Conservation (phyloP, 2,888 invertebrate species). For the Cheilosia urbana region DNA sequence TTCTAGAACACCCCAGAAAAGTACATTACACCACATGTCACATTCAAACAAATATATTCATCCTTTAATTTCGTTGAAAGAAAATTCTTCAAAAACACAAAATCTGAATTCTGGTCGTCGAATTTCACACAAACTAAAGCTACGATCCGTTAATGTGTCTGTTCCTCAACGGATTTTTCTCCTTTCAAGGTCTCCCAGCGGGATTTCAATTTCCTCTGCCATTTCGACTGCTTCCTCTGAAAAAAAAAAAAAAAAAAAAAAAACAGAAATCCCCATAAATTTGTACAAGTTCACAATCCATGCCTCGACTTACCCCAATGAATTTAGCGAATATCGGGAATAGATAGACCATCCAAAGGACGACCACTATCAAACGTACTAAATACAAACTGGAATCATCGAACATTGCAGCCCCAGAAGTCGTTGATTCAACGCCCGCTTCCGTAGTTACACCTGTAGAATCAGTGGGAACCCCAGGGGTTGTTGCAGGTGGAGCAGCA, state of each 20-base stretch:
- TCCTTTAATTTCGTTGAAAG: too few species aligned
- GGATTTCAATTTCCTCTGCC: not conserved
- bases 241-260: not conserved
- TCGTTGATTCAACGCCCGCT: not conserved
- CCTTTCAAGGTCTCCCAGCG: not conserved
- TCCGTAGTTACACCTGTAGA: not conserved
- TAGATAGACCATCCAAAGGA: constrained; percentile 13
- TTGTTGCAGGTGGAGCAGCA: not conserved
- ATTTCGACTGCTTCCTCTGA: constrained; percentile 9
- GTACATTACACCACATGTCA: too few species aligned
- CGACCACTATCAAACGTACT: constrained; percentile 2
- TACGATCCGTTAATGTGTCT: not conserved
- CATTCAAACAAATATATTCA: too few species aligned
- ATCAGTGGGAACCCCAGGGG: not conserved
- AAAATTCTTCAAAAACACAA: not conserved
- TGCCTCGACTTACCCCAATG: not conserved
- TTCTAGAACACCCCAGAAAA: too few species aligned
- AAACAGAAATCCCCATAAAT: not conserved
- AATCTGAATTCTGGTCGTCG: not conserved
- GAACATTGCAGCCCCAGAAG: not conserved
- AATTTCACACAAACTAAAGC: not conserved
- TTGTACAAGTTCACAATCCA: not conserved
- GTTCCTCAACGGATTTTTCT: not conserved
- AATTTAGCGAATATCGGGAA: constrained; percentile 16
- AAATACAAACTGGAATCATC: constrained; percentile 20